phyloP scores from a whole-genome alignment of 2,113 vertebrate species.

The Ciconia stormi region DNA sequence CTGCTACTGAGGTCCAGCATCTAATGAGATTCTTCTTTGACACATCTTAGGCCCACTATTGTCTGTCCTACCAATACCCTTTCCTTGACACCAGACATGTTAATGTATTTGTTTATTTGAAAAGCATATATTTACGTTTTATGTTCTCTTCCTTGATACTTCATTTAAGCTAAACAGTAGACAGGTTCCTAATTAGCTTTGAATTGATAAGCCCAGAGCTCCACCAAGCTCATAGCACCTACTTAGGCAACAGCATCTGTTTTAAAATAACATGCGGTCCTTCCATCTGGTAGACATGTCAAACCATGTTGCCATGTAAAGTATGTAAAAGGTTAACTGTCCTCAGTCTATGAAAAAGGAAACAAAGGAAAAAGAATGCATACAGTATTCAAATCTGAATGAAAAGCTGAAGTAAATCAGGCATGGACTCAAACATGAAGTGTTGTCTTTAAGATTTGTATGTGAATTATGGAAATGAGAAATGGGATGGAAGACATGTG shows the following conservation, averaged over 20 bases:
- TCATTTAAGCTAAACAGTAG: neutral
- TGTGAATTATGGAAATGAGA: neutral
- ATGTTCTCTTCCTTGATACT: neutral
- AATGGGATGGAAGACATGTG: neutral
- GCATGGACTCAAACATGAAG: neutral
- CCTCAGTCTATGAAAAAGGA: neutral
- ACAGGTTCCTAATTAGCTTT: neutral
- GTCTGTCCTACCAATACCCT: neutral
- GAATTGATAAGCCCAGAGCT: neutral
- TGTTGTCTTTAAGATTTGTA: neutral
- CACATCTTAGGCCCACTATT: neutral
- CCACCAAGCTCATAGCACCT: neutral
- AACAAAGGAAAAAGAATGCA: neutral
- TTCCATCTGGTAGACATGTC: neutral
- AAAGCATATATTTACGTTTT: neutral
- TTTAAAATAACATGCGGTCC: neutral
- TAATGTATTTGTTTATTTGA: neutral
- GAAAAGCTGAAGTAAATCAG: neutral
- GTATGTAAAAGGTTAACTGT: neutral
- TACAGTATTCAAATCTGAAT: neutral
- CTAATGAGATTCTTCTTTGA: neutral
- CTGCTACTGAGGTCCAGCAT: neutral
- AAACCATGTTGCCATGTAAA: neutral
- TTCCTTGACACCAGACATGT: neutral
- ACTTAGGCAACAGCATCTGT: neutral